phyloP scores from a whole-genome alignment of 2,797 vertebrate species.

The Thaleichthys pacificus region DNA sequence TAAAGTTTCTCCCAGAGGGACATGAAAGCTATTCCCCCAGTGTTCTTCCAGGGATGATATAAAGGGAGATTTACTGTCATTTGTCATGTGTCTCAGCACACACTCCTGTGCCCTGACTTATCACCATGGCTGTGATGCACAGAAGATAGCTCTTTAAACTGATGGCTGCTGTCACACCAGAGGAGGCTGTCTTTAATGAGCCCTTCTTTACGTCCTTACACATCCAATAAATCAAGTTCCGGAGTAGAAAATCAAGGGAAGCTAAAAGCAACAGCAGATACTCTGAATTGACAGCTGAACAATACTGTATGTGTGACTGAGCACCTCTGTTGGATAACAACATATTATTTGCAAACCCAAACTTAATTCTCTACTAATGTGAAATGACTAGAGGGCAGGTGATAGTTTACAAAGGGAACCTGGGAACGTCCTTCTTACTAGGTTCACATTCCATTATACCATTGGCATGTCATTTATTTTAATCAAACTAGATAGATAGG shows the following conservation, averaged over 20 bases:
- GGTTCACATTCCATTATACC: not conserved
- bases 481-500: not conserved
- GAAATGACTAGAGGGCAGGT: not conserved
- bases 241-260: not conserved
- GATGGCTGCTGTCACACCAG: constrained; percentile 53
- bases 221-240: constrained; percentile 37
- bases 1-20: constrained; percentile 47
- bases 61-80: constrained; percentile 41
- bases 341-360: not conserved
- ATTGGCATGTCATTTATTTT: constrained; percentile 33
- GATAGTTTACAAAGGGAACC: constrained; percentile 13
- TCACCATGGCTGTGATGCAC: constrained; percentile 39
- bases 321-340: not conserved
- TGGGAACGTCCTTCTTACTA: constrained; percentile 7
- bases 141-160: constrained; percentile 52
- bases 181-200: constrained; percentile 61
- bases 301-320: not conserved
- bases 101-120: constrained; percentile 41
- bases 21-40: constrained; percentile 39
- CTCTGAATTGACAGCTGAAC: not conserved
- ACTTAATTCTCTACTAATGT: not conserved
- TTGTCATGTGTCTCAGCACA: constrained; percentile 51
- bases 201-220: constrained; percentile 39
- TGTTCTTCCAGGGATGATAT: constrained; percentile 27
- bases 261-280: not conserved